Evolutionary conservation across 2,113 vertebrate species (phyloP).

Genomic region (Peromyscus polionotus): DNA sequence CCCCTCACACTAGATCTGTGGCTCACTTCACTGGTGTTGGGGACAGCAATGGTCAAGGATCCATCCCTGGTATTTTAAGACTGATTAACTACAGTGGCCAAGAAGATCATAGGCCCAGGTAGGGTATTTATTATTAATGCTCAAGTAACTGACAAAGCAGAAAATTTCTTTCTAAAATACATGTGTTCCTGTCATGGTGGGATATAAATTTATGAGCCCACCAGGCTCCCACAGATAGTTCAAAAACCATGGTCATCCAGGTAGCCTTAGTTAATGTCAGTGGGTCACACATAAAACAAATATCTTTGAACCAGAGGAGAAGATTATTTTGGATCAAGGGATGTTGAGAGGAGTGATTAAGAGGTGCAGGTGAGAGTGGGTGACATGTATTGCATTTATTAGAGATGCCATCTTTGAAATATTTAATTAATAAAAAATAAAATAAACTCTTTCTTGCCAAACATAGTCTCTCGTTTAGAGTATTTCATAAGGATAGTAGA

Average conservation of each 20-base stretch:
- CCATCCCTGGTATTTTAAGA: neutral
- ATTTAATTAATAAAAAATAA: neutral
- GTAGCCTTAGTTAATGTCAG: neutral
- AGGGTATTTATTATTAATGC: neutral
- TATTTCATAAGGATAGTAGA: neutral
- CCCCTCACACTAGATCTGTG: neutral
- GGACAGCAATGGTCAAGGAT: neutral
- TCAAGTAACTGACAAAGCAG: neutral
- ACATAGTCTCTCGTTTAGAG: neutral
- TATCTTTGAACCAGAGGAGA: neutral
- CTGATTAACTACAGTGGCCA: too few species aligned
- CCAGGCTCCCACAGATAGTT: too few species aligned
- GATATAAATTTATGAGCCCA: too few species aligned
- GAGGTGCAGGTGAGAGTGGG: neutral
- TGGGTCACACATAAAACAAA: too few species aligned
- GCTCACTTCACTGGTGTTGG: neutral
- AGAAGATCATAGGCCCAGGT: neutral
- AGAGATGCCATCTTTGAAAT: neutral
- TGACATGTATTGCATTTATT: neutral
- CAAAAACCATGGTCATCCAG: neutral
- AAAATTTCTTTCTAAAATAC: neutral
- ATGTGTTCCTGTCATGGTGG: neutral
- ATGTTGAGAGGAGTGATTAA: accelerated
- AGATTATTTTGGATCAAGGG: neutral
- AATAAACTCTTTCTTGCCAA: neutral